Evolutionary conservation across 2,113 vertebrate species (phyloP).

Genomic region (Mesocricetus auratus): DNA sequence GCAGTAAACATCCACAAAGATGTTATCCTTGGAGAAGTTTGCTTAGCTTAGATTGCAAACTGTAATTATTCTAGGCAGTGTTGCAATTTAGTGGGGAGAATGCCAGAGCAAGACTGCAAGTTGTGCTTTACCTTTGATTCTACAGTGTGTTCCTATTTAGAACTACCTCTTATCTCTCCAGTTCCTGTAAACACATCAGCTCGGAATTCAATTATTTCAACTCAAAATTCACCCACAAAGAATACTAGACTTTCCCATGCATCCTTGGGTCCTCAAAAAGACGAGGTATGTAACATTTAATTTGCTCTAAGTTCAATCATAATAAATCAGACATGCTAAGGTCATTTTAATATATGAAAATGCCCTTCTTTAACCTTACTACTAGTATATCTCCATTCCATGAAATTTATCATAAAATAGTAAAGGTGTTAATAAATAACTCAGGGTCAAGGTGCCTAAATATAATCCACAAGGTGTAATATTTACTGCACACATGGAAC

Average conservation of each 20-base stretch:
- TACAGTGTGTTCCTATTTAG: neutral
- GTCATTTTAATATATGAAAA: neutral
- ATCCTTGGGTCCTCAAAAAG: neutral
- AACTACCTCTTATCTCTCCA: conserved; percentile 25
- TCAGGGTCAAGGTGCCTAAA: neutral
- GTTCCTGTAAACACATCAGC: neutral
- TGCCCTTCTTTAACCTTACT: neutral
- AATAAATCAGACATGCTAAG: neutral
- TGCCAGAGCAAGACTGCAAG: neutral
- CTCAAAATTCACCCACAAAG: conserved; percentile 59
- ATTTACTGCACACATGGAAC: neutral
- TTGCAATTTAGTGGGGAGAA: neutral
- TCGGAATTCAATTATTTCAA: neutral
- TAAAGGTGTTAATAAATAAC: neutral
- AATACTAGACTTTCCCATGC: neutral
- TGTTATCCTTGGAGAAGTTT: neutral
- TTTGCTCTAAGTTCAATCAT: neutral
- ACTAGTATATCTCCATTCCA: neutral
- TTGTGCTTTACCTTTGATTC: neutral
- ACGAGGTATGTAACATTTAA: conserved; percentile 51
- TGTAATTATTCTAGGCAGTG: neutral
- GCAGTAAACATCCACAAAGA: neutral
- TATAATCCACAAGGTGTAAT: neutral
- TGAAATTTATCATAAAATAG: neutral
- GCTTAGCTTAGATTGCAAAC: neutral